phyloP scores from a whole-genome alignment of 2,113 vertebrate species.

The Diadophis punctatus region DNA sequence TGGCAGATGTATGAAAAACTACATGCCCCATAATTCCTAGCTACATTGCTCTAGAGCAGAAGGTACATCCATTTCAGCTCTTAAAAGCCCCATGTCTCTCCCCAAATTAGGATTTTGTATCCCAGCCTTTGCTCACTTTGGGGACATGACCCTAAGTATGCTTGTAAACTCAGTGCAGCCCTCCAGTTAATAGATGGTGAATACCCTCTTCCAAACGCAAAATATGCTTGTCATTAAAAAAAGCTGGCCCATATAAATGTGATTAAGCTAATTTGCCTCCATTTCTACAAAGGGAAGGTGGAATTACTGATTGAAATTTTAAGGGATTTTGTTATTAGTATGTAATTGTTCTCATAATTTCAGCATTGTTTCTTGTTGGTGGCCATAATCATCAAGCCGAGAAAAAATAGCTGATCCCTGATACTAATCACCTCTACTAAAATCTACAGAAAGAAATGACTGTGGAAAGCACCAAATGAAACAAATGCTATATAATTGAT shows the following conservation, averaged over 20 bases:
- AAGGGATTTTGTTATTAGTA: not conserved
- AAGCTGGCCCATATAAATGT: not conserved
- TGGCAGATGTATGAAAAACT: not conserved
- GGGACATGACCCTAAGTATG: not conserved
- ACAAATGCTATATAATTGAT: not conserved
- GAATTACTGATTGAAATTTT: not conserved
- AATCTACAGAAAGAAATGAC: not conserved
- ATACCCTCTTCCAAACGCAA: not conserved
- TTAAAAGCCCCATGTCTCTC: too few relatives aligned
- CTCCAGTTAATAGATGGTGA: not conserved
- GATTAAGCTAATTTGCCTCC: not conserved
- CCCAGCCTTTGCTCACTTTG: not conserved
- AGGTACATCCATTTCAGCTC: too few relatives aligned
- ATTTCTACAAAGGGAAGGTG: not conserved
- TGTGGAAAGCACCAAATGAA: not conserved
- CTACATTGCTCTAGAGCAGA: not conserved
- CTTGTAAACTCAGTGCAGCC: not conserved
- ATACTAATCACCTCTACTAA: not conserved
- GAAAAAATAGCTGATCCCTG: not conserved
- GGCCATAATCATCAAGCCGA: not conserved
- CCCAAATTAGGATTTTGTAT: not conserved
- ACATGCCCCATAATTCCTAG: not conserved
- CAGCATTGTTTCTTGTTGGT: not conserved
- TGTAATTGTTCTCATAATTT: not conserved
- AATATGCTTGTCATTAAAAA: not conserved